These are phyloP conservation scores for Neopipo cinnamomea DNA, from an alignment of 2,113 vertebrate genomes.

Conservation along the genomic window DNA sequence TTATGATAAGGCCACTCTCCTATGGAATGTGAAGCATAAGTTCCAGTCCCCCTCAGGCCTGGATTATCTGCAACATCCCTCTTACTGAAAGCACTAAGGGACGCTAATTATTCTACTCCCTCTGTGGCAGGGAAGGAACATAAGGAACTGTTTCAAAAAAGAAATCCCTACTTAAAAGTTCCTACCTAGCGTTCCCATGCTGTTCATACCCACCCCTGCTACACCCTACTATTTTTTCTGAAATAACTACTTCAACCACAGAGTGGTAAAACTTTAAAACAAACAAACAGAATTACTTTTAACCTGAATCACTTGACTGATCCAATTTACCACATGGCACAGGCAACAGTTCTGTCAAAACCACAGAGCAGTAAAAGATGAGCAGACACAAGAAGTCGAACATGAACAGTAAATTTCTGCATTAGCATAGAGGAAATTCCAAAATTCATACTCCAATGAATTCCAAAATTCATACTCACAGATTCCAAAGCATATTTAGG, in stretches of 20 bases:
- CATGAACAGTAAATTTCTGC: neutral
- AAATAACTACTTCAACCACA: neutral
- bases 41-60: neutral
- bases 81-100: neutral
- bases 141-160: neutral
- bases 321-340: neutral
- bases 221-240: neutral
- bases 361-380: neutral
- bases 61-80: neutral
- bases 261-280: neutral
- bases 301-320: neutral
- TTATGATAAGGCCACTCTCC: neutral
- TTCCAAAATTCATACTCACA: neutral
- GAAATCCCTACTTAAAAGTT: neutral
- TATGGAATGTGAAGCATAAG: fast-evolving
- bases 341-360: neutral
- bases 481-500: neutral
- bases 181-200: neutral
- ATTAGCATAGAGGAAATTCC: neutral
- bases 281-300: neutral
- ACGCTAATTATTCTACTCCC: neutral
- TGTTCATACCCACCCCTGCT: neutral
- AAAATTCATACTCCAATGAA: neutral
- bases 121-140: neutral
- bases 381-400: neutral